A percentile compares a stretch with the other conserved stretches of the same genome.
Evolutionary conservation across 2,888 invertebrate genomes (phyloP).

Genomic region (Acleris holmiana): DNA sequence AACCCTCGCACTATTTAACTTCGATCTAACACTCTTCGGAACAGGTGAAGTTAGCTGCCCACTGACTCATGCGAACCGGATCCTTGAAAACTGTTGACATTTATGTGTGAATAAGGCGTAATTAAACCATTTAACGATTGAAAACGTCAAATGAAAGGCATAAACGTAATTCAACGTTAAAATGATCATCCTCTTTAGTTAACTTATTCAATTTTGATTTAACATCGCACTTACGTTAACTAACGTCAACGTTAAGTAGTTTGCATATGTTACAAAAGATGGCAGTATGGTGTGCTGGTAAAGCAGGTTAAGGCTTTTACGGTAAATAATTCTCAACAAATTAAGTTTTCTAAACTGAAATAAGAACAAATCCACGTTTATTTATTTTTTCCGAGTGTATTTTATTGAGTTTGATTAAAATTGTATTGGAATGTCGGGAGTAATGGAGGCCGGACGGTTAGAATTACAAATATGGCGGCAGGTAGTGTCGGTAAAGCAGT

Average conservation of each 20-base stretch:
- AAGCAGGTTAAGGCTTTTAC: conserved; percentile 66
- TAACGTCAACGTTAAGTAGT: conserved; percentile 35
- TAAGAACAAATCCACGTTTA: neutral
- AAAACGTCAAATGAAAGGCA: neutral
- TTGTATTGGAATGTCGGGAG: neutral
- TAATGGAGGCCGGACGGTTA: conserved; percentile 43
- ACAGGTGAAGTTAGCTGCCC: conserved; percentile 2
- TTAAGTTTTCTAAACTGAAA: neutral
- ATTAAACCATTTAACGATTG: too few relatives aligned
- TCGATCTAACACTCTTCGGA: conserved; percentile 13
- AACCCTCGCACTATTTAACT: conserved; percentile 9
- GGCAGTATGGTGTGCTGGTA: conserved; percentile 50
- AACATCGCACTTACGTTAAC: conserved; percentile 8
- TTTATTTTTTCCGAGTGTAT: neutral
- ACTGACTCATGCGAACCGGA: neutral
- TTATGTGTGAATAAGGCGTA: too few relatives aligned
- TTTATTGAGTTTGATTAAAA: neutral
- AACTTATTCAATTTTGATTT: conserved; percentile 28
- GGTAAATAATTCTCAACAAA: conserved; percentile 38
- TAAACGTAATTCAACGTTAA: neutral
- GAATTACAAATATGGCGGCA: conserved; percentile 64
- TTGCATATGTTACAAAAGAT: conserved; percentile 49
- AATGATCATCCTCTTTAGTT: conserved; percentile 15
- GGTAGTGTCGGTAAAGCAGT: conserved; percentile 69
- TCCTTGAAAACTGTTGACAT: neutral